Percentiles rank a stretch among this genome's conserved stretches.
These are phyloP conservation scores for Psittacus erithacus DNA, from an alignment of 2,113 vertebrate species.

Conservation along the genomic window DNA sequence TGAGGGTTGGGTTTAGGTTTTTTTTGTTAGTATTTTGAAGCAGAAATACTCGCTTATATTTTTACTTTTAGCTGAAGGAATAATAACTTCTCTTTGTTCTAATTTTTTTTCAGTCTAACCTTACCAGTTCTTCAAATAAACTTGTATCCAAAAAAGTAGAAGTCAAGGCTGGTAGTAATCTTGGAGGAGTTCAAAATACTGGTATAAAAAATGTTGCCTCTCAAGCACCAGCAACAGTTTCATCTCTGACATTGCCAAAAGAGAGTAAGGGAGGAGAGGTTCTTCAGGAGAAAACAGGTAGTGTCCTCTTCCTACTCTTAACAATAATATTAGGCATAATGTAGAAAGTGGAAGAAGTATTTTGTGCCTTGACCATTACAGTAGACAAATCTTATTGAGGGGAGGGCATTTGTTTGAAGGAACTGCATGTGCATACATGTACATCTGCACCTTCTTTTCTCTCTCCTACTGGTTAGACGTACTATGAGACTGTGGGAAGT, in stretches of 20 bases:
- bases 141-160: conserved; percentile 76
- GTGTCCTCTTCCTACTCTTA: neutral
- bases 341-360: neutral
- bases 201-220: conserved; percentile 57
- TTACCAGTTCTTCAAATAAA: conserved; percentile 79
- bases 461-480: neutral
- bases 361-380: neutral
- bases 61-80: neutral
- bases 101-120: conserved; percentile 78
- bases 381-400: neutral
- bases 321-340: neutral
- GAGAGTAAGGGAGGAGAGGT: conserved; percentile 64
- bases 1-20: neutral
- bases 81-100: conserved; percentile 17
- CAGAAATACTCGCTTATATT: neutral
- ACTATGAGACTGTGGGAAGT: neutral
- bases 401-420: neutral
- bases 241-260: conserved; percentile 30
- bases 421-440: neutral
- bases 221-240: conserved; percentile 11
- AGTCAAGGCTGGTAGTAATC: conserved; percentile 49
- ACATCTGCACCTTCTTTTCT: neutral
- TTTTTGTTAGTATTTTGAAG: neutral
- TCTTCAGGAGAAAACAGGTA: conserved; percentile 76
- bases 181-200: conserved; percentile 63